A percentile compares a stretch with the other conserved stretches of the same genome.
Conservation (phyloP, 2,797 vertebrate genomes). For the Rhincodon typus region DNA sequence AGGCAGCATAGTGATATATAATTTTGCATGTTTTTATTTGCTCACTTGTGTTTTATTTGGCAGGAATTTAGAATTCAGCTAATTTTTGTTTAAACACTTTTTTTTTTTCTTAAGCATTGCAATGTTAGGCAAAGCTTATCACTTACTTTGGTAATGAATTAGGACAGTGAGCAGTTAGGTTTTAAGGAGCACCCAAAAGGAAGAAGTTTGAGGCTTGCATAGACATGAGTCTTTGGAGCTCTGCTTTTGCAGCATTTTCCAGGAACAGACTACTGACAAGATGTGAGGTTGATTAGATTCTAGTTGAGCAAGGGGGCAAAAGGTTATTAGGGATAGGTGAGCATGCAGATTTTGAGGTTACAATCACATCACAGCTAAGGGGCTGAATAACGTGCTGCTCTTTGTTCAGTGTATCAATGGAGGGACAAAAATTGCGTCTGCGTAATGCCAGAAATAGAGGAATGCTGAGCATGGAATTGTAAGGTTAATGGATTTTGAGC, state of each 20-base stretch:
- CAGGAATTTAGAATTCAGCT: background rate
- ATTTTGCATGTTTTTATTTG: background rate
- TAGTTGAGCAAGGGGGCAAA: too few species aligned
- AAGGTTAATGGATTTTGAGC: background rate
- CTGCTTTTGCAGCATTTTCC: too few species aligned
- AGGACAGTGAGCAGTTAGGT: background rate
- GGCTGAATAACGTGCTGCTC: too few species aligned
- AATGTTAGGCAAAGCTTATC: background rate
- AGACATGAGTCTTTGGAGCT: too few species aligned
- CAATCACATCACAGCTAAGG: too few species aligned
- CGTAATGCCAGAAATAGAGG: background rate
- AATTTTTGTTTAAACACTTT: background rate
- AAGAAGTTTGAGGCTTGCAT: background rate
- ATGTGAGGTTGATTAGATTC: too few species aligned
- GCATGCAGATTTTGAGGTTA: too few species aligned
- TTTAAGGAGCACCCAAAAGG: background rate
- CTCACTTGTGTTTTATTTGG: background rate
- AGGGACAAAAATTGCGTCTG: too few species aligned
- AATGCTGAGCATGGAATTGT: background rate
- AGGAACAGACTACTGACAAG: too few species aligned
- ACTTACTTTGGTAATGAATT: background rate
- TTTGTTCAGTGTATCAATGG: too few species aligned
- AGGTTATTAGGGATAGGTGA: too few species aligned
- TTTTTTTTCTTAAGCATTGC: background rate
- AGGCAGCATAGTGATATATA: background rate